Conservation (phyloP, 2,888 invertebrate species). For the Dexiosoma caninum region DNA sequence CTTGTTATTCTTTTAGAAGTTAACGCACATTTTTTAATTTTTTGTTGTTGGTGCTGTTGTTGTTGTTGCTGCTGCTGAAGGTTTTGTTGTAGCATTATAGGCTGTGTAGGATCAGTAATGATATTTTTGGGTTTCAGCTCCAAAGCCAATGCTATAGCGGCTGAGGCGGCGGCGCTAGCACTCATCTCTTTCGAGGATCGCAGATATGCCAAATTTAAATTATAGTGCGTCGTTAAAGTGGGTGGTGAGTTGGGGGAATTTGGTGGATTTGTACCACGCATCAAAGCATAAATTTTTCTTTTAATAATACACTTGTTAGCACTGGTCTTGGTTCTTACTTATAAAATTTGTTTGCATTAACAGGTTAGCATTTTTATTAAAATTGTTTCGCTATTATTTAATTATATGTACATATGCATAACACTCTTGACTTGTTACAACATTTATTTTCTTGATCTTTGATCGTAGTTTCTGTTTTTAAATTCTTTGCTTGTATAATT, state of each 20-base stretch:
- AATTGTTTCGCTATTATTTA: neutral
- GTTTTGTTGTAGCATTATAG: constrained; percentile 48
- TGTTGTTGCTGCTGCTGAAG: constrained; percentile 51
- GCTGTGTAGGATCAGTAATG: constrained; percentile 31
- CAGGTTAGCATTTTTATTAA: no score
- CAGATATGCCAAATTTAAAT: constrained; percentile 31
- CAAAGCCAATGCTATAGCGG: constrained; percentile 68
- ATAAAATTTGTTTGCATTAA: no score
- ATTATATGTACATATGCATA: neutral
- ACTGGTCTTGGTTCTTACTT: neutral
- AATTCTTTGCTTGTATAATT: constrained; percentile 1
- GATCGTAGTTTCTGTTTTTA: constrained; percentile 19
- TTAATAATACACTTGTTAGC: neutral
- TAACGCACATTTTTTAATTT: constrained; percentile 69
- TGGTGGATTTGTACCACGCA: constrained; percentile 48
- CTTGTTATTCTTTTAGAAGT: constrained; percentile 53
- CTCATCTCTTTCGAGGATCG: constrained; percentile 59
- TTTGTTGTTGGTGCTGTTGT: constrained; percentile 65
- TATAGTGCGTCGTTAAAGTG: constrained; percentile 51
- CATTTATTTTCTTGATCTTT: constrained; percentile 18
- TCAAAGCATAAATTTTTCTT: constrained; percentile 16
- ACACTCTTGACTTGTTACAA: neutral
- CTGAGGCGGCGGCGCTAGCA: constrained; percentile 72
- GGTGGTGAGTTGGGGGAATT: constrained; percentile 62
- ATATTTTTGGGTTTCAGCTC: constrained; percentile 71